Conservation (phyloP, 2,113 vertebrate species). For the Vanacampus margaritifer region DNA sequence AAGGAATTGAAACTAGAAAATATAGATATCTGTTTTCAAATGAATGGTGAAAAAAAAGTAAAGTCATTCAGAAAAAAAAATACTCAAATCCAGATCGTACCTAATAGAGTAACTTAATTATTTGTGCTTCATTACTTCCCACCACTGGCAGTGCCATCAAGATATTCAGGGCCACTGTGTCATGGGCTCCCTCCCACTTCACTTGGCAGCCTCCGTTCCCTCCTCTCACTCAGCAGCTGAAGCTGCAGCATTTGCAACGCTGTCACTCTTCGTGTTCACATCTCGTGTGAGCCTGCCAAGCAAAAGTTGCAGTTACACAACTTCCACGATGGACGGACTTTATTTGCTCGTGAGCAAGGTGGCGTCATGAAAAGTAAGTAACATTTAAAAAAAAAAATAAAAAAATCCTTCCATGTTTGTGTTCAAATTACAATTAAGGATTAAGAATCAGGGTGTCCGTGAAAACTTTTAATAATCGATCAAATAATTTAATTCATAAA, state of each 20-base stretch:
- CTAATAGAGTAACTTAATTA: too few species aligned
- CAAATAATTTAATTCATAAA: not conserved
- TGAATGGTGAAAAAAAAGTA: too few species aligned
- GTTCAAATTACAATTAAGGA: not conserved
- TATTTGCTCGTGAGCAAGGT: not conserved
- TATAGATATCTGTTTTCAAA: too few species aligned
- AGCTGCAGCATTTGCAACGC: not conserved
- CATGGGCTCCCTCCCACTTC: not conserved
- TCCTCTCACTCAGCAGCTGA: too few species aligned
- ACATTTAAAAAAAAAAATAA: not conserved
- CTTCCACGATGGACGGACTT: not conserved
- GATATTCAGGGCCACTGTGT: not conserved
- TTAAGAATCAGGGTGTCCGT: not conserved
- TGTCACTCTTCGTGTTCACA: not conserved
- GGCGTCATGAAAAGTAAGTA: conserved; percentile 10
- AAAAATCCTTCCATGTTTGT: not conserved
- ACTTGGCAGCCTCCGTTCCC: not conserved
- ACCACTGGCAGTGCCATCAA: not conserved
- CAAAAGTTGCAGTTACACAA: conserved; percentile 3
- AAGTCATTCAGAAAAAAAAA: too few species aligned
- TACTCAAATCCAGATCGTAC: too few species aligned
- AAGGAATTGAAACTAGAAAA: too few species aligned
- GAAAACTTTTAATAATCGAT: not conserved
- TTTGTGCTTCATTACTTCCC: not conserved
- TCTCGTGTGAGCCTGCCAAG: not conserved